phyloP scores from a whole-genome alignment of 2,888 invertebrate species.

The Cheilosia urbana region DNA sequence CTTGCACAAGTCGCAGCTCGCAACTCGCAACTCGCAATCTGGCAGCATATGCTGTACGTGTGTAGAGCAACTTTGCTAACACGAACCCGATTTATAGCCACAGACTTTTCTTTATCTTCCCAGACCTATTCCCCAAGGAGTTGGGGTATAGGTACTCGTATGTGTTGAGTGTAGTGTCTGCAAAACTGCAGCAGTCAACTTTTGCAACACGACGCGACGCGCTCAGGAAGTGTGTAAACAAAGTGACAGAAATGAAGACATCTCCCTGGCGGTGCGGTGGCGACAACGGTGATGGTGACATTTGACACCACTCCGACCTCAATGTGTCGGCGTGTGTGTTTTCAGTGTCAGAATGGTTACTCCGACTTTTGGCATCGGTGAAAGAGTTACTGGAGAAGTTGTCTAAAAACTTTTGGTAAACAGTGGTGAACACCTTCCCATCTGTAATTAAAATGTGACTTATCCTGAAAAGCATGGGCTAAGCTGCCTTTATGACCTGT shows the following conservation, averaged over 20 bases:
- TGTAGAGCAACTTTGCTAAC: conserved; percentile 18
- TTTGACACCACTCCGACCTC: conserved; percentile 22
- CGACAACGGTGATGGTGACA: conserved; percentile 29
- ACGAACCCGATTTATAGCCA: conserved; percentile 41
- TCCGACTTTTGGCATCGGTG: conserved; percentile 3
- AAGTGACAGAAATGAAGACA: conserved; percentile 37
- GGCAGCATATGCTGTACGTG: conserved; percentile 11
- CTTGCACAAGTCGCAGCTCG: conserved; percentile 22
- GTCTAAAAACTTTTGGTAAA: not conserved
- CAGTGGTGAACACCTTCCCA: no score
- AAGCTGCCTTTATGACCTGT: not conserved
- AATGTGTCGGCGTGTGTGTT: not conserved
- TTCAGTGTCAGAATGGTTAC: not conserved
- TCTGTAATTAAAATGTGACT: not conserved
- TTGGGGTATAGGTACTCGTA: not conserved
- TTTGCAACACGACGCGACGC: conserved; percentile 23
- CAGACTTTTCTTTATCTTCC: conserved; percentile 2
- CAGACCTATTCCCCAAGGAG: not conserved
- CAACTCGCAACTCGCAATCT: conserved; percentile 24
- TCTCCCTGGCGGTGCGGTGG: conserved; percentile 19
- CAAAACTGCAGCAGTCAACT: conserved; percentile 22
- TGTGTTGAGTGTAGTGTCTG: conserved; percentile 1
- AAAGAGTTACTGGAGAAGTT: conserved; percentile 17
- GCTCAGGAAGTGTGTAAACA: conserved; percentile 36
- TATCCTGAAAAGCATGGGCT: not conserved